These are phyloP conservation scores for Megaustenia siamemsis DNA, from an alignment of 2,888 invertebrate species.

Conservation along the genomic window DNA sequence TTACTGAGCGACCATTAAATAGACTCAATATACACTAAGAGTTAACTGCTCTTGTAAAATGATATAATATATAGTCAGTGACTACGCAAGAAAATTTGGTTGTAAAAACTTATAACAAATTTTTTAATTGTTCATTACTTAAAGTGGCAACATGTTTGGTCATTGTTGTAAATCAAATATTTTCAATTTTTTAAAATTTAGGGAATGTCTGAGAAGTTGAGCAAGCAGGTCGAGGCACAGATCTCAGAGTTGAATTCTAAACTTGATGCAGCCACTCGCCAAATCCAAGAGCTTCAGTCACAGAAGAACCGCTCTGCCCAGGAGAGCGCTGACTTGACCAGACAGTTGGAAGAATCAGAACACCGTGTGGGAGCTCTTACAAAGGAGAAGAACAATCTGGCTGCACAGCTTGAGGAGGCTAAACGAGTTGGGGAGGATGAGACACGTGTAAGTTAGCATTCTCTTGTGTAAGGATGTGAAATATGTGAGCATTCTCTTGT, in stretches of 20 bases:
- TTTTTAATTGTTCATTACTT: too few relatives aligned
- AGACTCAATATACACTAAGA: too few relatives aligned
- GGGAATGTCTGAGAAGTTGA: constrained; percentile 99
- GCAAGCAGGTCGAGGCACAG: constrained; percentile 97
- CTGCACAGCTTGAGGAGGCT: constrained; percentile 97
- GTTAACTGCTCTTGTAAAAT: too few relatives aligned
- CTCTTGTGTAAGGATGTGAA: too few relatives aligned
- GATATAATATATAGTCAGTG: too few relatives aligned
- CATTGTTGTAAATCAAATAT: too few relatives aligned
- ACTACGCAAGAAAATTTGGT: too few relatives aligned
- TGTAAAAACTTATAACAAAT: too few relatives aligned
- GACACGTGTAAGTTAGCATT: constrained; percentile 80
- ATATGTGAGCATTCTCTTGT: too few relatives aligned
- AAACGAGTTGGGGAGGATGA: constrained; percentile 99
- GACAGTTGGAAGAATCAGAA: constrained; percentile 99
- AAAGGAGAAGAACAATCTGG: constrained; percentile 93
- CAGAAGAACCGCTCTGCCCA: constrained; percentile 96
- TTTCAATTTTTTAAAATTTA: too few relatives aligned
- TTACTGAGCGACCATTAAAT: too few relatives aligned
- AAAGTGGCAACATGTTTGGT: too few relatives aligned
- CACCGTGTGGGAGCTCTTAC: constrained; percentile 96
- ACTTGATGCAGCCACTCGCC: constrained; percentile 97
- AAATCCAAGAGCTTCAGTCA: constrained; percentile 91
- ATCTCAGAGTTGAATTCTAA: constrained; percentile 96
- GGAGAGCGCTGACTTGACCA: constrained; percentile 97